Percentiles rank a stretch among this genome's conserved stretches.
phyloP scores from a whole-genome alignment of 2,888 invertebrate species.

The Acanthosepion esculentum region DNA sequence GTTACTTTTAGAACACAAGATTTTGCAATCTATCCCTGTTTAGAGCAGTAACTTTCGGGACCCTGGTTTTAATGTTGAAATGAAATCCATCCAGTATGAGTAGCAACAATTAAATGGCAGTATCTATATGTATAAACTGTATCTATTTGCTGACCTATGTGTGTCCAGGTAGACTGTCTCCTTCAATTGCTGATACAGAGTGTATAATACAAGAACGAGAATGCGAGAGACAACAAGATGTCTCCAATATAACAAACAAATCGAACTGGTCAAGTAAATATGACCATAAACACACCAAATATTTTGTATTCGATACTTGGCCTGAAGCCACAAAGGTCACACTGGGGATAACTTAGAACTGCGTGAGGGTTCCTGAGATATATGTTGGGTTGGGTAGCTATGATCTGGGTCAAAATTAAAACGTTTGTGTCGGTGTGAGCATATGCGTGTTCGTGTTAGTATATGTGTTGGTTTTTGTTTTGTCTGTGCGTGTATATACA shows the following conservation, averaged over 20 bases:
- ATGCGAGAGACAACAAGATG: background rate
- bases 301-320: background rate
- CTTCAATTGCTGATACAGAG: background rate
- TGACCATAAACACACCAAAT: background rate
- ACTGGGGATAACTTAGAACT: background rate
- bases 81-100: no score
- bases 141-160: background rate
- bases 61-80: no score
- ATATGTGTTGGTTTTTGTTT: background rate
- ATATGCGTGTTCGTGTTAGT: background rate
- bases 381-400: background rate
- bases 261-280: background rate
- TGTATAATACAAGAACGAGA: background rate
- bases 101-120: no score
- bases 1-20: no score
- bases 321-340: background rate
- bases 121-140: background rate
- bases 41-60: no score
- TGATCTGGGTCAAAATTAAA: background rate
- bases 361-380: background rate
- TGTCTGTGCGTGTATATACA: background rate
- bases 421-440: background rate
- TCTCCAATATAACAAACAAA: background rate
- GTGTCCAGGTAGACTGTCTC: conserved; percentile 10
- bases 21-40: no score